phyloP scores from a whole-genome alignment of 2,888 invertebrate species.

The Mythimna ferrago region DNA sequence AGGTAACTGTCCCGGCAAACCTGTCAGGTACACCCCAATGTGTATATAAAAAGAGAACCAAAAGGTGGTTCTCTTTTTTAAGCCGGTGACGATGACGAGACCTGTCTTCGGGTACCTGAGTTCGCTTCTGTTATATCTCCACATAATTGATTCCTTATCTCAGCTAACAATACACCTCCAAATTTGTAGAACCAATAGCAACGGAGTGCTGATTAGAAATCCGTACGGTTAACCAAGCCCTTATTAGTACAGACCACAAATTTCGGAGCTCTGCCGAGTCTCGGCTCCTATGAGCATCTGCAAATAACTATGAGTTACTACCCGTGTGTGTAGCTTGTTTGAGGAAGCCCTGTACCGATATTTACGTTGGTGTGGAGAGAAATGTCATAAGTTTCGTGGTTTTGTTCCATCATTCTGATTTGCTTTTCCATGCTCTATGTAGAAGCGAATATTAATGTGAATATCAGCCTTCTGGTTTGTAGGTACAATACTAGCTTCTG shows the following conservation, averaged over 20 bases:
- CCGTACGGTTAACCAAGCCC: constrained; percentile 53
- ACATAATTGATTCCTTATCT: constrained; percentile 1
- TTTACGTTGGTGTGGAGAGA: not conserved
- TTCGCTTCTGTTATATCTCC: too few species aligned
- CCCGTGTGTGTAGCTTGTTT: constrained; percentile 32
- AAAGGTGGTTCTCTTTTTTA: too few species aligned
- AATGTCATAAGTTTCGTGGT: not conserved
- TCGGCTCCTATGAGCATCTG: constrained; percentile 38
- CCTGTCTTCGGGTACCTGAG: too few species aligned
- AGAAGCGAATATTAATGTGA: not conserved
- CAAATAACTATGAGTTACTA: constrained; percentile 56
- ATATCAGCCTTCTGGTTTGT: not conserved
- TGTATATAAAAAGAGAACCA: too few species aligned
- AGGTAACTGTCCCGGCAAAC: too few species aligned
- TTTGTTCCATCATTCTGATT: not conserved
- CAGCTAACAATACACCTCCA: constrained; percentile 17
- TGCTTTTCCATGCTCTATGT: not conserved
- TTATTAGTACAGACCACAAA: constrained; percentile 59
- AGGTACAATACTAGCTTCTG: too few species aligned
- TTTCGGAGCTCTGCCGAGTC: constrained; percentile 43
- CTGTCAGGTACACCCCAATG: too few species aligned
- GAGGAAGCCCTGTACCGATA: constrained; percentile 8
- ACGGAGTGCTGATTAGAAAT: constrained; percentile 57
- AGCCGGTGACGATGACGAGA: too few species aligned
- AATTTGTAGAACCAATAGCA: constrained; percentile 37